phyloP scores from a whole-genome alignment of 2,113 vertebrate species.

The Mixornis gularis region DNA sequence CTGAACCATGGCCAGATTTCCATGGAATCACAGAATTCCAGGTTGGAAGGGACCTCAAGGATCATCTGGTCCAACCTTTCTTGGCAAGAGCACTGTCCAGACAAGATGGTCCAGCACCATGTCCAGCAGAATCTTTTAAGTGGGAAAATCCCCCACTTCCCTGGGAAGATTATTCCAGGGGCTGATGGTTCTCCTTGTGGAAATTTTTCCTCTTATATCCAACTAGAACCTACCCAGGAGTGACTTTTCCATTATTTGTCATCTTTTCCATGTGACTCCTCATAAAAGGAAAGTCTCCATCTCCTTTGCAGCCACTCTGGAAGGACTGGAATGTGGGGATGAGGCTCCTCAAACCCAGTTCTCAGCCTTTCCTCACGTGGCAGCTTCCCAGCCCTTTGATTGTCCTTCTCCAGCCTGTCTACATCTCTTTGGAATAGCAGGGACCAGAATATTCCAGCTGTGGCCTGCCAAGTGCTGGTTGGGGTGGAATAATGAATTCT shows the following conservation, averaged over 20 bases:
- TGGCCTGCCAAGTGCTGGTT: neutral
- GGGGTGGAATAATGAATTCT: neutral
- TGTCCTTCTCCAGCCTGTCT: neutral
- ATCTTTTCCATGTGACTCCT: neutral
- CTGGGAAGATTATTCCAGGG: neutral
- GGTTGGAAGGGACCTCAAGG: neutral
- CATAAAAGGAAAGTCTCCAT: neutral
- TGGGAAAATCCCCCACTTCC: neutral
- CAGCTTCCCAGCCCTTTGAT: neutral
- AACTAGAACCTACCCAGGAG: neutral
- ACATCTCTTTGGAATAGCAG: neutral
- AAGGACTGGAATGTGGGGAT: fast-evolving
- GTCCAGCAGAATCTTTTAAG: neutral
- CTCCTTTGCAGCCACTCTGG: neutral
- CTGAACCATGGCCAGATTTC: neutral
- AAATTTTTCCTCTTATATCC: neutral
- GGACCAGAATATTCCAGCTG: neutral
- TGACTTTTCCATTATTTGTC: neutral
- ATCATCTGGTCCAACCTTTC: neutral
- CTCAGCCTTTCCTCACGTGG: neutral
- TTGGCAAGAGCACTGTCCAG: neutral
- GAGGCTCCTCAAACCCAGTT: neutral
- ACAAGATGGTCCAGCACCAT: neutral
- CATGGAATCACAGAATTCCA: neutral
- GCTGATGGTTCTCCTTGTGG: neutral